A percentile compares a stretch with the other conserved stretches of the same genome.
phyloP scores from a whole-genome alignment of 2,888 invertebrate species.

The Drosophila eohydei region DNA sequence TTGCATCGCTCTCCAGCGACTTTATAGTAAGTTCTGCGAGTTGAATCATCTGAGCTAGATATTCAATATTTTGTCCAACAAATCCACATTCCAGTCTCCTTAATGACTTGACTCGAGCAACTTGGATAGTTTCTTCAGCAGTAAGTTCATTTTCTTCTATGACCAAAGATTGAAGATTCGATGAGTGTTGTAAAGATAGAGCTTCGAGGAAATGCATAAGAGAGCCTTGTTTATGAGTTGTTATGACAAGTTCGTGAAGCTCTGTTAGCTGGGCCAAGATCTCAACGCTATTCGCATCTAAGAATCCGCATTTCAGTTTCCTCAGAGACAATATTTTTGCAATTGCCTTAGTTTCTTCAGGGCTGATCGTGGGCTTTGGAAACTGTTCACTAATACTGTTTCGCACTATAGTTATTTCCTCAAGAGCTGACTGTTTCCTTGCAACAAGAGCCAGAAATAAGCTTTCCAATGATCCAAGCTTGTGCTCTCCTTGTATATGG shows the following conservation, averaged over 20 bases:
- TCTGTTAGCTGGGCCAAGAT: not conserved
- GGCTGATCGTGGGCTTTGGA: not conserved
- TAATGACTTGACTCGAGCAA: not conserved
- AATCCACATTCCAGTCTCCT: conserved; percentile 2
- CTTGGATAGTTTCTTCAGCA: not conserved
- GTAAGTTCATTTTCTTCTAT: not conserved
- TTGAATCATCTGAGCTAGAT: not conserved
- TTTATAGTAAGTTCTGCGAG: conserved; percentile 1
- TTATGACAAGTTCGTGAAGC: conserved; percentile 1
- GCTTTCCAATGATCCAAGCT: not conserved
- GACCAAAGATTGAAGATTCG: not conserved
- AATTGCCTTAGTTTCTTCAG: not conserved
- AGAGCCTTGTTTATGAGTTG: not conserved
- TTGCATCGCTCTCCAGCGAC: not conserved
- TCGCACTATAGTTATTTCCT: not conserved
- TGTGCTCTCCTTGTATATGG: conserved; percentile 3
- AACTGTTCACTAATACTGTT: too few species aligned
- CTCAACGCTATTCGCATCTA: not conserved
- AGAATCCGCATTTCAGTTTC: conserved; percentile 6
- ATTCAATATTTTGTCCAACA: not conserved
- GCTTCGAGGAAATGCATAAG: not conserved
- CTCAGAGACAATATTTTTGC: not conserved
- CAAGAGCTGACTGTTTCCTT: not conserved
- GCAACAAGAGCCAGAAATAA: conserved; percentile 4
- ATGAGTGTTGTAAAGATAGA: not conserved